Percentiles rank a stretch among this genome's conserved stretches.
Evolutionary conservation across 2,888 invertebrate genomes (phyloP).

Genomic region (Salpingus planirostris): DNA sequence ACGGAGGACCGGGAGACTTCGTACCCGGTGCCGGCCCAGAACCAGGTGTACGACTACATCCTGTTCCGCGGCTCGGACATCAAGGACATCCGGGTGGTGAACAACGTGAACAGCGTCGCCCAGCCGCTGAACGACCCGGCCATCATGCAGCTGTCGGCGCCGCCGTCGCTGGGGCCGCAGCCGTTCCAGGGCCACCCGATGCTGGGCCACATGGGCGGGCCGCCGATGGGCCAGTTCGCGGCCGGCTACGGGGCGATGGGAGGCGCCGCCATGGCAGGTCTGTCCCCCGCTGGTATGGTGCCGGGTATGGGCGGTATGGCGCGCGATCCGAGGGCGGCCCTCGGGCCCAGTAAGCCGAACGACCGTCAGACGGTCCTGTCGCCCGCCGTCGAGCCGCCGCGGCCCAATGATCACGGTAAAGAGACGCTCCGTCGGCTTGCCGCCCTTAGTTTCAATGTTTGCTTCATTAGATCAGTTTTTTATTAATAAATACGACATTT

Average conservation of each 20-base stretch:
- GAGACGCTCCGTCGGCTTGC: slow-evolving; percentile 5
- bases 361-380: slow-evolving; percentile 30
- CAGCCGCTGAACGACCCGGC: slow-evolving; percentile 87
- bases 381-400: slow-evolving; percentile 41
- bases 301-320: slow-evolving; percentile 42
- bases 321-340: slow-evolving; percentile 30
- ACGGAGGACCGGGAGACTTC: slow-evolving; percentile 96
- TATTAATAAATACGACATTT: too few relatives aligned
- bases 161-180: slow-evolving; percentile 56
- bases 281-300: slow-evolving; percentile 27
- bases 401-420: slow-evolving; percentile 42
- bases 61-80: slow-evolving; percentile 97
- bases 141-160: slow-evolving; percentile 84
- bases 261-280: slow-evolving; percentile 40
- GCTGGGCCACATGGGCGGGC: slow-evolving; percentile 47
- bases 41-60: slow-evolving; percentile 98
- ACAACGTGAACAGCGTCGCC: slow-evolving; percentile 76
- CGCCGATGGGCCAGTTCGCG: slow-evolving; percentile 45
- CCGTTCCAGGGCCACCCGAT: slow-evolving; percentile 64
- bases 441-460: too few relatives aligned
- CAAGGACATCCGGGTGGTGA: slow-evolving; percentile 95
- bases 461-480: too few relatives aligned
- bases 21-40: slow-evolving; percentile 91
- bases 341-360: slow-evolving; percentile 4
- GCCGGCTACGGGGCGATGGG: slow-evolving; percentile 42